phyloP scores from a whole-genome alignment of 2,113 vertebrate genomes.

The Acrocephalus arundinaceus region DNA sequence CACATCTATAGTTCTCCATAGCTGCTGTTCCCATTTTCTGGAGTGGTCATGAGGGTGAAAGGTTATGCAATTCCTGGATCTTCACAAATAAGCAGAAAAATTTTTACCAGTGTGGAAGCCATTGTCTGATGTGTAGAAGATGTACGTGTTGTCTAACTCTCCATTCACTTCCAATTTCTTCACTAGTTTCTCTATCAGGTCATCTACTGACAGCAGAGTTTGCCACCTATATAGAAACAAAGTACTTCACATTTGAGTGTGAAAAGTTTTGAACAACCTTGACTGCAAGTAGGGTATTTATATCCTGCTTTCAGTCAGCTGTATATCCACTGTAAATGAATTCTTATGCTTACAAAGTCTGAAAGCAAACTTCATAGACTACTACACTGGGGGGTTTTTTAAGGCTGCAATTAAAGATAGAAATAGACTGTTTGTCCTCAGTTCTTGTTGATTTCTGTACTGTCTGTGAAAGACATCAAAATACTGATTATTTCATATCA shows the following conservation, averaged over 20 bases:
- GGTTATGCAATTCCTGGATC: neutral
- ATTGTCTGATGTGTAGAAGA: constrained; percentile 97
- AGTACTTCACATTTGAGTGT: neutral
- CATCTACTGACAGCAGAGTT: constrained; percentile 96
- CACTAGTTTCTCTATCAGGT: constrained; percentile 91
- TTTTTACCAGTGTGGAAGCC: constrained; percentile 92
- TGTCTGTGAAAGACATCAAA: neutral
- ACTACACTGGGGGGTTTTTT: neutral
- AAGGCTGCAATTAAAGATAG: neutral
- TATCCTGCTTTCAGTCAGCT: neutral
- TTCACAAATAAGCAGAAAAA: neutral
- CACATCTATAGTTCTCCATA: neutral
- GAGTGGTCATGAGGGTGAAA: neutral
- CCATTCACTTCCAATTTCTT: constrained; percentile 82
- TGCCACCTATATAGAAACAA: constrained; percentile 81
- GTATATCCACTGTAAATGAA: neutral
- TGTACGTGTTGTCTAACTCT: constrained; percentile 89
- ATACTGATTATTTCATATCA: neutral
- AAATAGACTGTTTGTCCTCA: neutral
- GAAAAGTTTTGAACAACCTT: neutral
- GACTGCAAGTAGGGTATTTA: neutral
- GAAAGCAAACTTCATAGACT: neutral
- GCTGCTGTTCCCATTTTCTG: neutral
- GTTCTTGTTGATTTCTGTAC: neutral
- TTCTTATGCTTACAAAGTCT: neutral